phyloP scores from a whole-genome alignment of 64 coral and sea anemone genomes.

The Montipora cactus region DNA sequence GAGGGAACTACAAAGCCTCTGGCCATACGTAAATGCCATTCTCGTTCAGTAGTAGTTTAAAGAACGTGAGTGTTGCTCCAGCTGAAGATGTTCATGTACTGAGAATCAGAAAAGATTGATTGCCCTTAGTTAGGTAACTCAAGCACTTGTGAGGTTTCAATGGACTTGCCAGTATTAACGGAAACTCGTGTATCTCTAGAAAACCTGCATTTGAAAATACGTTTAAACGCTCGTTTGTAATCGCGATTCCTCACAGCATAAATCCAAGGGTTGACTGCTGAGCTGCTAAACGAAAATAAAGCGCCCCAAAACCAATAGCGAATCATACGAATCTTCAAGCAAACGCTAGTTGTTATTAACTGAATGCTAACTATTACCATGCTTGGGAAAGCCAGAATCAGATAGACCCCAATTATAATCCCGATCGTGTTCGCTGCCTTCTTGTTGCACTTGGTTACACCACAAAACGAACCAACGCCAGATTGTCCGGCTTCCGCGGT shows the following conservation, averaged over 20 bases:
- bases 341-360: conserved; percentile 45
- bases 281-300: conserved; percentile 67
- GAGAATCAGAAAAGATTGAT: background rate
- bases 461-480: background rate
- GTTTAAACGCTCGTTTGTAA: conserved; percentile 74
- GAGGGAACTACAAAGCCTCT: too few relatives aligned
- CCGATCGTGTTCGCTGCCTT: conserved; percentile 88
- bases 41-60: too few relatives aligned
- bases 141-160: background rate
- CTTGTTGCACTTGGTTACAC: conserved; percentile 35
- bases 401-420: conserved; percentile 74
- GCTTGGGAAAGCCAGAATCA: conserved; percentile 65
- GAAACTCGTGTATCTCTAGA: background rate
- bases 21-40: too few relatives aligned
- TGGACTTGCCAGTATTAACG: background rate
- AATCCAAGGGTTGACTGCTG: conserved; percentile 82
- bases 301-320: conserved; percentile 84
- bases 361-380: conserved; percentile 78
- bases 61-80: too few relatives aligned
- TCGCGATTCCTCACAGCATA: conserved; percentile 72
- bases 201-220: conserved; percentile 43
- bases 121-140: background rate
- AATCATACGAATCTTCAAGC: conserved; percentile 56
- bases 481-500: background rate
- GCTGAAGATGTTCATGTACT: too few relatives aligned